These are phyloP conservation scores for Hymenochirus boettgeri DNA, from an alignment of 2,113 vertebrate species.

Conservation along the genomic window DNA sequence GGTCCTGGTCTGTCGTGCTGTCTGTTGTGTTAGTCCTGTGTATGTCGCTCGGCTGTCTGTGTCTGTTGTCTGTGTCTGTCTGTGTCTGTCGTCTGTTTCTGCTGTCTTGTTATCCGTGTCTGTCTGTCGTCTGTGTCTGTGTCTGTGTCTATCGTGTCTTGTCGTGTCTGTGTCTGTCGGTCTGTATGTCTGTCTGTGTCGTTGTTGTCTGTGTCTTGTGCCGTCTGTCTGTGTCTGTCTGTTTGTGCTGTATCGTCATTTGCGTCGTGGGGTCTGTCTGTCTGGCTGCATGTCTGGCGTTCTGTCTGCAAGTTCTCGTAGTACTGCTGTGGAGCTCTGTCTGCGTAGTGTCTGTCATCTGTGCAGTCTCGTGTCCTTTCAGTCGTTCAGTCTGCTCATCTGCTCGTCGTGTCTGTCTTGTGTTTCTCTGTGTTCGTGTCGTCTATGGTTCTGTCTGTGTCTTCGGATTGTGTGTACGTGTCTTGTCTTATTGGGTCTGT, in stretches of 20 bases:
- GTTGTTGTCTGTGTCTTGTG: too few species aligned
- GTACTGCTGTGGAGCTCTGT: not conserved
- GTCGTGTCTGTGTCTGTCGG: too few species aligned
- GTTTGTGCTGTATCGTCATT: too few species aligned
- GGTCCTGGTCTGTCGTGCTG: not conserved
- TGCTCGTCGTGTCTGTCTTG: too few species aligned
- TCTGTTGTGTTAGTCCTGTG: not conserved
- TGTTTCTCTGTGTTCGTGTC: too few species aligned
- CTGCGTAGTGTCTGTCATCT: not conserved
- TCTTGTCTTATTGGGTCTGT: not conserved
- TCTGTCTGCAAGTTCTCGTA: not conserved
- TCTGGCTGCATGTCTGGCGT: not conserved
- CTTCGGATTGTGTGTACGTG: not conserved
- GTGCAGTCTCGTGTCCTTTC: too few species aligned
- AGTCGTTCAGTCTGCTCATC: too few species aligned
- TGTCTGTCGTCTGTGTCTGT: too few species aligned
- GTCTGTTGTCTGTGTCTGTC: too few species aligned
- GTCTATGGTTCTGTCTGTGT: too few species aligned
- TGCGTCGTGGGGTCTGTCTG: not conserved
- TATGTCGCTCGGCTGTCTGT: not conserved
- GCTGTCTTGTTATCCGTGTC: not conserved
- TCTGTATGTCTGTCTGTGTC: not conserved
- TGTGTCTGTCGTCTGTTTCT: conserved; percentile 6
- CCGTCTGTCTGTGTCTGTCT: not conserved
- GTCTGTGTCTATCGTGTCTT: not conserved